These are phyloP conservation scores for Aricia agestis DNA, from an alignment of 1,140 invertebrate species.

Conservation along the genomic window DNA sequence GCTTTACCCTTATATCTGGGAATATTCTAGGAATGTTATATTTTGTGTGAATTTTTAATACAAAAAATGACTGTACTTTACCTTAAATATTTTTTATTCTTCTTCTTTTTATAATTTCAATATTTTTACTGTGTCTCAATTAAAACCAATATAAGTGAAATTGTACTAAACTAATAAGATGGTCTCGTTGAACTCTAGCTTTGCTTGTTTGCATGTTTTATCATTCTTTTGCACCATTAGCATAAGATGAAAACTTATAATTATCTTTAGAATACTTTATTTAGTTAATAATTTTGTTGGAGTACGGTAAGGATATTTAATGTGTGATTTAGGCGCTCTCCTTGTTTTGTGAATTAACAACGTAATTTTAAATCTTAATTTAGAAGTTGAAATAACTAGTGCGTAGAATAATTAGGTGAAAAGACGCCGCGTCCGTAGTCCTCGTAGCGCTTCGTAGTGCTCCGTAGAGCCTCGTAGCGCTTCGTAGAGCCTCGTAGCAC, in stretches of 20 bases:
- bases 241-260: background rate
- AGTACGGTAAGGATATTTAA: background rate
- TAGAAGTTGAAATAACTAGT: background rate
- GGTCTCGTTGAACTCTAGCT: background rate
- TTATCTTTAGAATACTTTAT: background rate
- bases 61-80: too few relatives aligned
- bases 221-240: background rate
- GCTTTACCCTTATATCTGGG: background rate
- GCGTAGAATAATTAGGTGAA: background rate
- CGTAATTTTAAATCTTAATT: background rate
- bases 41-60: too few relatives aligned
- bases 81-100: too few relatives aligned
- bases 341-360: background rate
- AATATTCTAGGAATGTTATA: too few relatives aligned
- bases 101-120: too few relatives aligned
- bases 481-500: too few relatives aligned
- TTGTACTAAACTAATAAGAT: background rate
- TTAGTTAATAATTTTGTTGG: background rate
- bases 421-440: background rate
- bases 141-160: background rate
- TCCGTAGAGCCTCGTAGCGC: too few relatives aligned
- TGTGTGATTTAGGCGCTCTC: background rate
- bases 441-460: too few relatives aligned
- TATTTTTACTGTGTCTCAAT: too few relatives aligned
- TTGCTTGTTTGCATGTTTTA: constrained; percentile 5